Percentiles rank a stretch among this genome's conserved stretches.
Conservation (phyloP, 2,113 vertebrate genomes). For the Sialia sialis region DNA sequence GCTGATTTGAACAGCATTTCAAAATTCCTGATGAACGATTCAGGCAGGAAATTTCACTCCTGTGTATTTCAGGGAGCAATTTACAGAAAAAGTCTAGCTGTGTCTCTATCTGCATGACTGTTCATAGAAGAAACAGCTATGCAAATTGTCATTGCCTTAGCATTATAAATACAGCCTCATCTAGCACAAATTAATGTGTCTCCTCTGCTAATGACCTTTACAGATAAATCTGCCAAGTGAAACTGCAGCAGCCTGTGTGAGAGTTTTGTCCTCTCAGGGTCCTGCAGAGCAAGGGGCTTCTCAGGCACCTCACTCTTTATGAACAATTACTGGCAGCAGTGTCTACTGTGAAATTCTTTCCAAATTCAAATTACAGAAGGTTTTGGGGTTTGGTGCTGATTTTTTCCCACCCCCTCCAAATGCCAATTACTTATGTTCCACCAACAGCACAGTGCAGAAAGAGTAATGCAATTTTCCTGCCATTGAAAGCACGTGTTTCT, state of each 20-base stretch:
- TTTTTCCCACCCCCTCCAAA: fast-evolving
- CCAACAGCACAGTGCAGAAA: neutral
- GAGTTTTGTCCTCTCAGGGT: neutral
- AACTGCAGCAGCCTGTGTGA: neutral
- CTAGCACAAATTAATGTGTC: neutral
- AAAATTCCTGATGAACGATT: neutral
- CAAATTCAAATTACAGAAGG: neutral
- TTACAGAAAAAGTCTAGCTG: neutral
- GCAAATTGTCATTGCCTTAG: slow-evolving; percentile 27
- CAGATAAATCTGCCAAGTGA: neutral
- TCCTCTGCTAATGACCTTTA: slow-evolving; percentile 33
- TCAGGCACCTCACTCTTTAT: neutral
- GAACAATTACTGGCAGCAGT: neutral
- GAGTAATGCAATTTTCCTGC: neutral
- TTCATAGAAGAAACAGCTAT: neutral
- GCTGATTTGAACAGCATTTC: neutral
- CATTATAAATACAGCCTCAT: slow-evolving; percentile 5
- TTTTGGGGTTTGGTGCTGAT: neutral
- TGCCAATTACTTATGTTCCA: neutral
- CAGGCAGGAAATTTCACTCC: neutral
- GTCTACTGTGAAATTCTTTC: neutral
- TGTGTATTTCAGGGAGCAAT: neutral
- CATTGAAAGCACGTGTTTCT: slow-evolving; percentile 29
- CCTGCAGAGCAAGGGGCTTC: neutral
- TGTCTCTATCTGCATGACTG: neutral